phyloP scores from a whole-genome alignment of 2,888 invertebrate genomes.

The Urechis unicinctus region DNA sequence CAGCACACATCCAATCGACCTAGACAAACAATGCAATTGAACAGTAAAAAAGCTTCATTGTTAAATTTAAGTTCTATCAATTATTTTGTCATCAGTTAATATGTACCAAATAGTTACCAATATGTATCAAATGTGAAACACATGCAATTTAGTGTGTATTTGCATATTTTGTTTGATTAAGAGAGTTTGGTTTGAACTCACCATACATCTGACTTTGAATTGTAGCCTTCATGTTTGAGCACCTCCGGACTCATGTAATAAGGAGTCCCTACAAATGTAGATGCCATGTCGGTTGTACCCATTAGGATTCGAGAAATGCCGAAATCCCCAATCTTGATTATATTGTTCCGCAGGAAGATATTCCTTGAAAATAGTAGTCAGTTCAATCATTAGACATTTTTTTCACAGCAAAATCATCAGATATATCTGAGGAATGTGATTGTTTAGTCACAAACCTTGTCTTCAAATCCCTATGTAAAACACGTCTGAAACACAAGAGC shows the following conservation, averaged over 20 bases:
- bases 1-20: slow-evolving; percentile 50
- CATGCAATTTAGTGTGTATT: background rate
- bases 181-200: slow-evolving; percentile 20
- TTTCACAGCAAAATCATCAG: background rate
- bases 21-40: slow-evolving; percentile 12
- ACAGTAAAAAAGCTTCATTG: background rate
- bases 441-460: slow-evolving; percentile 32
- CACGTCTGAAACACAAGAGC: slow-evolving; percentile 26
- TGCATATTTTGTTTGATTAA: background rate
- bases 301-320: slow-evolving; percentile 50
- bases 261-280: slow-evolving; percentile 51
- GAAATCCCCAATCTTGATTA: slow-evolving; percentile 51
- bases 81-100: too few species aligned
- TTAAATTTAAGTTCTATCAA: too few species aligned
- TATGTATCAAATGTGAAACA: background rate
- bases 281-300: slow-evolving; percentile 49
- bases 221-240: slow-evolving; percentile 51
- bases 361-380: slow-evolving; percentile 32
- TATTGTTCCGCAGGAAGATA: slow-evolving; percentile 47
- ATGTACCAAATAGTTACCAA: too few species aligned
- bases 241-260: slow-evolving; percentile 53
- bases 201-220: slow-evolving; percentile 52
- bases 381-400: background rate
- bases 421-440: background rate
- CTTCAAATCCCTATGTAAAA: slow-evolving; percentile 50